Base-by-base conservation (phyloP, 2,888 invertebrate genomes). In the Hyppa rectilinea region DNA sequence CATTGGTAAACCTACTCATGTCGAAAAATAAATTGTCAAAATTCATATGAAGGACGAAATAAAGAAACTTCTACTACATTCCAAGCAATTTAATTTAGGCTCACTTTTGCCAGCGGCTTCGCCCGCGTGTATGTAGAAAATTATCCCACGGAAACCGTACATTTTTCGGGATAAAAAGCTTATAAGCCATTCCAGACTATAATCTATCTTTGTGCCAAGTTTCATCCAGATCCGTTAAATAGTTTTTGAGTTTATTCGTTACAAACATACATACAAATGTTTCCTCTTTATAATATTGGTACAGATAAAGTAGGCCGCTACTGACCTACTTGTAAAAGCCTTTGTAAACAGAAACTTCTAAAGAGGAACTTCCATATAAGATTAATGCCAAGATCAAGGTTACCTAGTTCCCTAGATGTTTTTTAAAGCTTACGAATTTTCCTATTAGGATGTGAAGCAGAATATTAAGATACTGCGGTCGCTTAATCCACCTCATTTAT, bases 1-100 rank as follows among this genome's bases (percentile, higher is more conserved):
- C 53, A 78, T 83, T 38, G 89, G 88, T 49, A 78, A 78, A 63
- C 79, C 82, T n/a, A 65, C 36, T 65, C 26, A 71, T 14, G 50
- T 26, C 52, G 36, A 59, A 43, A 34, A 47, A 6, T 76, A 68
- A 75, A n/a, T 23, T 36, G 9, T 7, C 5, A 47, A 80, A 63
- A n/a, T n/a, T 63, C 20, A 58, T 74, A 23, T 36, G 23, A 43
- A 55, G 20, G 4, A 23, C 6, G 10, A 43, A 76, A 69, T 77
- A 77, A 80, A 78, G 31, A 4, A n/a, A 43, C 12, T 40, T 62
- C 31, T 43, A 29, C 1, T 20, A 45, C 1, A 50, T 20, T 43
- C 36, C 2, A 12, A 20, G 40, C 36, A 6, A 38, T 62, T 72
- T 49, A 0, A 43, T 50, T 71, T 9, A 23, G n/a, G n/a, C n/a